A percentile compares a stretch with the other conserved stretches of the same genome.
phyloP scores from a whole-genome alignment of 2,797 vertebrate species.

The Buphagus erythrorhynchus region DNA sequence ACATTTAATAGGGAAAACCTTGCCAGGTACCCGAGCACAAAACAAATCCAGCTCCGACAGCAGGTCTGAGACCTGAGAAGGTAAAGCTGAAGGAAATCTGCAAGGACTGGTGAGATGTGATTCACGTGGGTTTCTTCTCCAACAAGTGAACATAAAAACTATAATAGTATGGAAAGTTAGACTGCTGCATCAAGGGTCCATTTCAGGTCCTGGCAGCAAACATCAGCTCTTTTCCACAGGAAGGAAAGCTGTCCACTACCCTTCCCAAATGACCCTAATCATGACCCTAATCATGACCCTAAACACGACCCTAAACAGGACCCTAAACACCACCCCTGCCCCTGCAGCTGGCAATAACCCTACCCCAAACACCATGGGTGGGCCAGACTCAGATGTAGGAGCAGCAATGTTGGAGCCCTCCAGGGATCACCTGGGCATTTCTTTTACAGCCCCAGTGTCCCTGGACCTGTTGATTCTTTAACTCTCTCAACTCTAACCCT shows the following conservation, averaged over 20 bases:
- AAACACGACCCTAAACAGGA: neutral
- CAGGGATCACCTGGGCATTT: neutral
- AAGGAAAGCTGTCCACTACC: neutral
- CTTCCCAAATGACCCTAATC: neutral
- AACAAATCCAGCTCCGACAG: neutral
- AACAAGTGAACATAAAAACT: neutral
- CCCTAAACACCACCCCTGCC: neutral
- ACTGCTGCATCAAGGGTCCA: neutral
- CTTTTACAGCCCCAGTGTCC: neutral
- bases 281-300: rapidly evolving
- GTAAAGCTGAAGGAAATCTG: neutral
- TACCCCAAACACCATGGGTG: rapidly evolving
- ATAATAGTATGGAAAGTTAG: neutral
- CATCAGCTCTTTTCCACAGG: rapidly evolving
- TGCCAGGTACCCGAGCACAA: neutral
- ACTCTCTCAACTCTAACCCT: neutral
- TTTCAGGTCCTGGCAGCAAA: neutral
- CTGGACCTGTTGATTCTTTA: neutral
- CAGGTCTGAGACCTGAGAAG: neutral
- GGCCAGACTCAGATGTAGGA: neutral
- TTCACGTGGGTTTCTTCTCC: neutral
- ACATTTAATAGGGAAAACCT: neutral
- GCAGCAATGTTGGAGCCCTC: neutral
- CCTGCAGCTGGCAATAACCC: neutral
- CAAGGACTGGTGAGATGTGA: neutral